Evolutionary conservation across 2,888 invertebrate genomes (phyloP), one percentile per base, ranked within the genome.

Genomic region (Shargacucullia verbasci): DNA sequence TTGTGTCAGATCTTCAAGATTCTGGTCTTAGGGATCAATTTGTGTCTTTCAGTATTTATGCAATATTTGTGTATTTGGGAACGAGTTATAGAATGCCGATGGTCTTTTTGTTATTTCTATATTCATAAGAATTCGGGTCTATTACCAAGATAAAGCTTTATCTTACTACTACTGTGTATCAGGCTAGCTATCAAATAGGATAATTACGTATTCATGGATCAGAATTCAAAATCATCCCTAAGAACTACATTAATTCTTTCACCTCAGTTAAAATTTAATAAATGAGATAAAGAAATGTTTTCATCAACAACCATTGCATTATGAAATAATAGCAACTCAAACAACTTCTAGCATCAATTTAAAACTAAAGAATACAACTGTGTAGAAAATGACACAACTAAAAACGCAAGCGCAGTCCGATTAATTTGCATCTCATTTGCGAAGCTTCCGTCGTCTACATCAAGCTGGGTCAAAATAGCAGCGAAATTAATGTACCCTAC

Each of bases 391-490:
- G 62, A 67, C 53, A 60, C 38, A 25, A 71, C 75, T 63, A 58
- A 74, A 63, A 70, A 67, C 50, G 52, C 43, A 33, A 66, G 41
- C 50, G 57, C 62, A 64, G 70, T 63, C 57, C 60, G 57, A 73
- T 66, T 76, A 66, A 74, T 76, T 74, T 74, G 76, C 73, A 74
- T 74, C 63, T 76, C 66, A 74, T 76, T 74, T 73, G 50, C 55
- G 35, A 37, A 54, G 62, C 54, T 53, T 43, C 45, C 40, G 38
- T 39, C 44, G 55, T 10, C 31, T 47, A 15, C 59, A 54, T 61
- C 69, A 68, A 59, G 52, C 35, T 46, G 48, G 33, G 14, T 41
- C 54, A 53, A 63, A 64, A 58, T 67, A 55, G 20, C 29, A 38
- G 58, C 54, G 61, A 68, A 64, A 68, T 69, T 59, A 76, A 73